Percentiles rank a stretch among this genome's conserved stretches.
These are phyloP conservation scores for Carabus problematicus DNA, from an alignment of 2,888 invertebrate genomes.

Conservation along the genomic window DNA sequence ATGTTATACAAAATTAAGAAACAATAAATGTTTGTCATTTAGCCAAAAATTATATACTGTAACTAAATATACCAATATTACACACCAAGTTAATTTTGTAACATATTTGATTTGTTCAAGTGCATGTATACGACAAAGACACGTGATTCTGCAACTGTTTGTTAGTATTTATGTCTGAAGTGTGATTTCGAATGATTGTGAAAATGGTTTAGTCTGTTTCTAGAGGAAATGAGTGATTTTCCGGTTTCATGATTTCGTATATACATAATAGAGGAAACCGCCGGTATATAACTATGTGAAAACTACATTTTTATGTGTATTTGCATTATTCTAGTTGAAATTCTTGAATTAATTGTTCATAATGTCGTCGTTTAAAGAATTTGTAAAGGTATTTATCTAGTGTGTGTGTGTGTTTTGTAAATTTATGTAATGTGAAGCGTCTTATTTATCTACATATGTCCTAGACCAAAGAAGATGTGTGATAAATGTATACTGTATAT, in stretches of 20 bases:
- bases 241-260: conserved; percentile 30
- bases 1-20: no score
- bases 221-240: conserved; percentile 36
- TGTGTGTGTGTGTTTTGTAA: no score
- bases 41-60: no score
- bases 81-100: neutral
- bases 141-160: no score
- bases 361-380: no score
- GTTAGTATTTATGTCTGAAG: neutral
- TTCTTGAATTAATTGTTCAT: conserved; percentile 5
- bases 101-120: neutral
- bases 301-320: conserved; percentile 32
- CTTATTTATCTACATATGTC: no score
- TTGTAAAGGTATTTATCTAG: no score
- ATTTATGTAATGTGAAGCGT: no score
- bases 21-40: no score
- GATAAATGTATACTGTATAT: no score
- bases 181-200: conserved; percentile 36
- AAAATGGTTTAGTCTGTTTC: conserved; percentile 31
- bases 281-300: conserved; percentile 34
- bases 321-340: conserved; percentile 29
- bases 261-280: conserved; percentile 7
- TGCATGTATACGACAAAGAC: neutral
- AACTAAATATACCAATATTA: conserved; percentile 1
- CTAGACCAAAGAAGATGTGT: no score